phyloP scores from a whole-genome alignment of 2,888 invertebrate genomes.

The Linnaemya tessellans region DNA sequence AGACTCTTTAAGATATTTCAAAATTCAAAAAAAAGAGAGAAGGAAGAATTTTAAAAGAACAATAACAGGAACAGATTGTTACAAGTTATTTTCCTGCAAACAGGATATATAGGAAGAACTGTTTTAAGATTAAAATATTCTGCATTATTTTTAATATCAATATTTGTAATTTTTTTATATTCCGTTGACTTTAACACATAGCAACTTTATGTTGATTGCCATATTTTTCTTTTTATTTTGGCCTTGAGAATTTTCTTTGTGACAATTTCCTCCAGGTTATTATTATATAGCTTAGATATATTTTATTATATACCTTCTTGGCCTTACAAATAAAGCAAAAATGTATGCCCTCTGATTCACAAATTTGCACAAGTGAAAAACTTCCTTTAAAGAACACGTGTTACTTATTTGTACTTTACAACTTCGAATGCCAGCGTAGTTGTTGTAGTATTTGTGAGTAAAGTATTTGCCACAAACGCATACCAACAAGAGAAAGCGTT shows the following conservation, averaged over 20 bases:
- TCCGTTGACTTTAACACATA: no score
- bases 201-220: no score
- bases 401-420: neutral
- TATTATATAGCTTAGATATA: neutral
- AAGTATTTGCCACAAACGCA: neutral
- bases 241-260: neutral
- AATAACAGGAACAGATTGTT: no score
- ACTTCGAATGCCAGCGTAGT: constrained; percentile 3
- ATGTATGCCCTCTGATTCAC: neutral
- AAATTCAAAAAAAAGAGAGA: no score
- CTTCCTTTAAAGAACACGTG: neutral
- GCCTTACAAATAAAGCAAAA: neutral
- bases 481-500: neutral
- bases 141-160: no score
- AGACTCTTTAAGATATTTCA: no score
- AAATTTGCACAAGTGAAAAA: neutral
- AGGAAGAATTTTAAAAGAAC: no score
- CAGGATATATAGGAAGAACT: no score
- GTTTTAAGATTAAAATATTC: no score
- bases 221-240: no score
- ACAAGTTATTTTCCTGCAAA: no score
- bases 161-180: no score
- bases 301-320: neutral
- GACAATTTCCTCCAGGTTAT: neutral
- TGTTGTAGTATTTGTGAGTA: neutral